Conservation (phyloP, 2,113 vertebrate genomes). For the Corythornis cristatus region DNA sequence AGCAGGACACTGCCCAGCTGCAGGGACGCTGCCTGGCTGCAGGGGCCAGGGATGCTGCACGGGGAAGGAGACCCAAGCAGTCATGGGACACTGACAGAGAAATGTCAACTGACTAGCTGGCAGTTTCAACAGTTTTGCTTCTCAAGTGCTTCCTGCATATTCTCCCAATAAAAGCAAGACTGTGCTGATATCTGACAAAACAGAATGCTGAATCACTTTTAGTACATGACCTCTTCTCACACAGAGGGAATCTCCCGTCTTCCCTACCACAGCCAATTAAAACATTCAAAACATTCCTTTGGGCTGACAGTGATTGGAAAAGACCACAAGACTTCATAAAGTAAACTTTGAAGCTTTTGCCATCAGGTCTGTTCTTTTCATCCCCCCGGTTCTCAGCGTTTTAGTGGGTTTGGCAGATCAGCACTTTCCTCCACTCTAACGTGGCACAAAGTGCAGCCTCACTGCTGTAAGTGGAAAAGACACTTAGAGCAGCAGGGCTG, state of each 20-base stretch:
- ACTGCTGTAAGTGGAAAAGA: background rate
- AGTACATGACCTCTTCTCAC: background rate
- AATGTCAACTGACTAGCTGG: background rate
- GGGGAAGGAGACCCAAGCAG: background rate
- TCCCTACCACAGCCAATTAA: background rate
- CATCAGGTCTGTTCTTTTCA: background rate
- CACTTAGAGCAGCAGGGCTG: background rate
- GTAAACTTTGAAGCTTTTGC: background rate
- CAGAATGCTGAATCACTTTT: constrained; percentile 14
- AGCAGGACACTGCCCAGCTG: too few species aligned
- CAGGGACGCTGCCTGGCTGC: background rate
- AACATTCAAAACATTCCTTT: background rate
- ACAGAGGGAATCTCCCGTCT: background rate
- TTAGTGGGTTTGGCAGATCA: background rate
- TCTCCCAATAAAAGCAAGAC: background rate
- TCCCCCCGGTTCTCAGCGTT: background rate
- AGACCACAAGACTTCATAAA: background rate
- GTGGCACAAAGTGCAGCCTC: accelerated
- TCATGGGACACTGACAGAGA: background rate
- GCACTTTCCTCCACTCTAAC: background rate
- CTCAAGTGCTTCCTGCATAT: background rate
- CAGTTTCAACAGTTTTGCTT: background rate
- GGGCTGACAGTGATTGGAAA: background rate
- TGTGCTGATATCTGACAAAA: background rate
- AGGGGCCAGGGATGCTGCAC: accelerated